Base-by-base conservation (phyloP, 92 coral and sea anemone species). In the Paragorgia papillata region DNA sequence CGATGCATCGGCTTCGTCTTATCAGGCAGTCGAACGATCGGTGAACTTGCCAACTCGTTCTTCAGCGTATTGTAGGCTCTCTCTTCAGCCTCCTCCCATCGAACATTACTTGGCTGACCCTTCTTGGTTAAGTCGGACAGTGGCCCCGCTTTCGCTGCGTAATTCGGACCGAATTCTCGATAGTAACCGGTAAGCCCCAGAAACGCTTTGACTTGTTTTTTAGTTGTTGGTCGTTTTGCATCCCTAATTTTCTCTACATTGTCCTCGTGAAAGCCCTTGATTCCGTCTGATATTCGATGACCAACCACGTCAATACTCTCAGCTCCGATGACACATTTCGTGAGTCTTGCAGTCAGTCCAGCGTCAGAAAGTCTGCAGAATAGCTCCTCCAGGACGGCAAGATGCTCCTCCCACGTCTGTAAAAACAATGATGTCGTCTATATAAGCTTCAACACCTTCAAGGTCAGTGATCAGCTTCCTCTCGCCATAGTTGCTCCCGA, bases 91-190 rank as follows among this genome's bases (percentile, higher is more conserved):
- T 21, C 41, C 21, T 21, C n/a, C 82, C 82, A 76, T 1, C 9
- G 20, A n/a, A 71, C 31, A 34, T 43, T 22, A 27, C 37, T 65
- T 37, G 73, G 73, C 18, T 65, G 73, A 41, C 70, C 81, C 19
- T 50, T 69, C 75, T 46, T 43, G 33, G 82, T 80, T 0, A 83
- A 39, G 40, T 83, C 86, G 7, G 88, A 32, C 14, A 79, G 59
- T 12, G 83, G 83, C 1, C n/a, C 54, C 1, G 83, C 62, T 28
- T 74, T 74, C 14, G 55, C 82, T 0, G 89, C 89, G 30, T 80
- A 85, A 73, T 80, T 86, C 12, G 83, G 86, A 24, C 81, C 73
- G 61, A 74, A 86, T 44, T 86, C 79, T 18, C 90, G 83, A 57
- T 86, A 82, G 17, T 82, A 86, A 0, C 85, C 82, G 0, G 85